Conservation (phyloP, 2,888 invertebrate genomes). For the Heliothis peltigera region DNA sequence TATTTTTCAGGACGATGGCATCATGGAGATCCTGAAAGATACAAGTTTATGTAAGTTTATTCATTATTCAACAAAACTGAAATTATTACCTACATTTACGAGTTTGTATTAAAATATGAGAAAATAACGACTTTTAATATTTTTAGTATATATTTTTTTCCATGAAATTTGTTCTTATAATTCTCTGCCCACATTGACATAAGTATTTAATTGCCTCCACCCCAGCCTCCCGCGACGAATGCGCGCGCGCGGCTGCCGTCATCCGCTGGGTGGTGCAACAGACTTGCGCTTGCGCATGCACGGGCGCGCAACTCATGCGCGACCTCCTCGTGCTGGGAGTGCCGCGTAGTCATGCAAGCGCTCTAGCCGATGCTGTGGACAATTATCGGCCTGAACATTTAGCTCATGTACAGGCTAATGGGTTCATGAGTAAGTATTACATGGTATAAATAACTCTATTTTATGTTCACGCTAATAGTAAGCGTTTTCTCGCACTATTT, state of each 20-base stretch:
- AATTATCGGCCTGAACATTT: conserved; percentile 69
- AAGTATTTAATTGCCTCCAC: not conserved
- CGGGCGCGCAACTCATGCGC: conserved; percentile 75
- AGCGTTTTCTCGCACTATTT: no score
- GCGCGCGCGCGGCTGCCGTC: conserved; percentile 82
- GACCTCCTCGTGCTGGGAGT: conserved; percentile 84
- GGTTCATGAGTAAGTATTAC: conserved; percentile 77
- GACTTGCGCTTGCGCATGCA: conserved; percentile 76
- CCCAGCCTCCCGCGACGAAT: conserved; percentile 81
- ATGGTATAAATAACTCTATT: no score
- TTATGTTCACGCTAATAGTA: no score
- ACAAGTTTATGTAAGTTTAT: conserved; percentile 79
- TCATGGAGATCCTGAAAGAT: conserved; percentile 83
- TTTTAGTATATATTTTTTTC: no score
- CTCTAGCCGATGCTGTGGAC: conserved; percentile 79
- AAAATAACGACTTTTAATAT: no score
- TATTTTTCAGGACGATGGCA: conserved; percentile 81
- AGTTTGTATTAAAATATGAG: no score
- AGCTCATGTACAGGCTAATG: conserved; percentile 65
- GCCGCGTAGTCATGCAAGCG: conserved; percentile 80
- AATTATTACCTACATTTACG: no score
- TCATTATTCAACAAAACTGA: not conserved
- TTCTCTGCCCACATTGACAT: no score
- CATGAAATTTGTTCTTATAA: no score
- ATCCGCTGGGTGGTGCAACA: conserved; percentile 83